phyloP scores from a whole-genome alignment of 2,888 invertebrate species.

The Cecidostiba fungosa region DNA sequence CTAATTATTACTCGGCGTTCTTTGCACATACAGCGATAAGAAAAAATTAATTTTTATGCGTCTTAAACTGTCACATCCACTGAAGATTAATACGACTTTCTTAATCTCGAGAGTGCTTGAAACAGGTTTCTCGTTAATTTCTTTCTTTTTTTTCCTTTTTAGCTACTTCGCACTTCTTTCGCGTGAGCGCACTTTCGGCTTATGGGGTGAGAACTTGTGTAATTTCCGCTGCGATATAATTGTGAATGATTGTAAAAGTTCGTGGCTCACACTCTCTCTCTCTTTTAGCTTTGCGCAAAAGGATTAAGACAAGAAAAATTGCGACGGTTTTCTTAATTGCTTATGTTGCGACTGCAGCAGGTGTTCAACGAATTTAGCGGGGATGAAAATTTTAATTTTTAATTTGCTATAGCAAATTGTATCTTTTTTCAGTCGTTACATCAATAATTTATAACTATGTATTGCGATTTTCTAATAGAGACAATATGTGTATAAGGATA shows the following conservation, averaged over 20 bases:
- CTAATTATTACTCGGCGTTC: background rate
- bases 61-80: background rate
- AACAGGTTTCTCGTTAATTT: conserved; percentile 18
- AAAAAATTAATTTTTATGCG: background rate
- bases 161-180: background rate
- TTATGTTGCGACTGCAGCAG: background rate
- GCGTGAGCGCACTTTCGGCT: background rate
- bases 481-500: too few species aligned
- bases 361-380: background rate
- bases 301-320: background rate
- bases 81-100: conserved; percentile 36
- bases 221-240: conserved; percentile 18
- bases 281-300: background rate
- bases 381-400: background rate
- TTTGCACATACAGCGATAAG: background rate
- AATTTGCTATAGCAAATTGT: too few species aligned
- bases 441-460: too few species aligned
- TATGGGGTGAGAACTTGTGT: conserved; percentile 2
- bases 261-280: too few species aligned
- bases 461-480: too few species aligned
- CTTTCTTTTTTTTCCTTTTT: background rate
- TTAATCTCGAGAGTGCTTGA: conserved; percentile 18
- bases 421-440: too few species aligned
- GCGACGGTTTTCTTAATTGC: conserved; percentile 2
- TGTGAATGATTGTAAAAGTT: conserved; percentile 44